phyloP scores from a whole-genome alignment of 2,113 vertebrate species.

The Prunella himalayana region DNA sequence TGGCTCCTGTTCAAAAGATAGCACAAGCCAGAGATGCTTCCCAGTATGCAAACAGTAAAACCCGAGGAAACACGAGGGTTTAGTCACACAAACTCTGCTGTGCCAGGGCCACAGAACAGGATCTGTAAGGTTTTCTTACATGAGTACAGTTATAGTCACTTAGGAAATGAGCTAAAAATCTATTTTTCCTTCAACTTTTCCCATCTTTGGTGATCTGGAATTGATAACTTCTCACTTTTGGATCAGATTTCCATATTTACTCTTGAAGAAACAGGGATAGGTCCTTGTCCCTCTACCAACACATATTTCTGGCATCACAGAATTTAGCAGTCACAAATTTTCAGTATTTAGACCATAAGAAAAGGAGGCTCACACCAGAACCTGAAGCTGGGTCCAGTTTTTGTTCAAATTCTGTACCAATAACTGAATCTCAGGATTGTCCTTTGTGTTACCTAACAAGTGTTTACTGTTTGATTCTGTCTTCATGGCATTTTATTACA shows the following conservation, averaged over 20 bases:
- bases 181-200: not conserved
- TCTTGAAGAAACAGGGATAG: not conserved
- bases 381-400: not conserved
- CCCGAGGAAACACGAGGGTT: not conserved
- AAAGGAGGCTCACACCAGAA: not conserved
- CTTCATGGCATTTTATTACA: not conserved
- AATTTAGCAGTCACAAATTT: not conserved
- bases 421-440: not conserved
- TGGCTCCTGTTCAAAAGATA: not conserved
- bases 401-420: not conserved
- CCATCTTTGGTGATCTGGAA: not conserved
- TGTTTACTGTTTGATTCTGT: not conserved
- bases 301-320: not conserved
- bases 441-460: not conserved
- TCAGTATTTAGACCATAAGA: not conserved
- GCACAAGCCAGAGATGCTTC: not conserved
- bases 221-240: not conserved
- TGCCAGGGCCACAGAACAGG: not conserved
- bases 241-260: not conserved
- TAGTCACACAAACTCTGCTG: not conserved
- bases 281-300: not conserved
- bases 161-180: not conserved
- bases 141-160: not conserved
- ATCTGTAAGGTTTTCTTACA: not conserved
- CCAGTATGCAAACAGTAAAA: not conserved